Base-by-base conservation (phyloP, 1,140 invertebrate genomes). In the Pararge aegeria region DNA sequence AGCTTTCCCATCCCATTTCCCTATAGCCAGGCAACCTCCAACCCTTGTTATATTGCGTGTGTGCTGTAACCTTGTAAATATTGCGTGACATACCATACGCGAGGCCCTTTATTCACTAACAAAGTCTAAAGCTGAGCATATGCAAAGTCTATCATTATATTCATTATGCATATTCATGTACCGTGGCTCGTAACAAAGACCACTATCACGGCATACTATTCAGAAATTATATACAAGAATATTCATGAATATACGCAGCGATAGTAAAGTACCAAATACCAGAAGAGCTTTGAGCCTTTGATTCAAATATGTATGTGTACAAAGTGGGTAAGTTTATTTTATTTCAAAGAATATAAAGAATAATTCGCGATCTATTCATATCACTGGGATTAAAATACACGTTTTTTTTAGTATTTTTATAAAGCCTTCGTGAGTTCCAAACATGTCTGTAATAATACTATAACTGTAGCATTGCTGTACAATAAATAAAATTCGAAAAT, bases 61-160 rank as follows among this genome's bases (percentile, higher is more conserved):
- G 24, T 4, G 7, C 4, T 12, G 30, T 12, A 2, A 12, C 10
- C 10, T 10, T 12, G 30, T 34, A 34, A 34, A 46, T 46, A 20
- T 46, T 46, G 16, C 18, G 19, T 34, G 30, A 34, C 16, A 2
- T 10, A 20, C 15, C 19, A 46, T 20, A 46, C 18, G 19, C 42
- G 19, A 20, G 3, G 42, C 9, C 16, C 6, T 46, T 16, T 20
- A 24, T 24, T 24, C 24, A 24, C 24, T 24, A 20, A 46, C 42
- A 20, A 20, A 46, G 18, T 15, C 6, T 46, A 20, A 42, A 42
- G 16, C 15, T 20, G n/a, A 20, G 19, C 19, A 20, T 46, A 46
- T 46, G 42, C 42, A 46, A 46, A 46, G 42, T 42, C 38, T 46
- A 46, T 46, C 10, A 46, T 46, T 19, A 46, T 46, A 20, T 16